Conservation (phyloP, 2,113 vertebrate genomes). For the Indri indri region DNA sequence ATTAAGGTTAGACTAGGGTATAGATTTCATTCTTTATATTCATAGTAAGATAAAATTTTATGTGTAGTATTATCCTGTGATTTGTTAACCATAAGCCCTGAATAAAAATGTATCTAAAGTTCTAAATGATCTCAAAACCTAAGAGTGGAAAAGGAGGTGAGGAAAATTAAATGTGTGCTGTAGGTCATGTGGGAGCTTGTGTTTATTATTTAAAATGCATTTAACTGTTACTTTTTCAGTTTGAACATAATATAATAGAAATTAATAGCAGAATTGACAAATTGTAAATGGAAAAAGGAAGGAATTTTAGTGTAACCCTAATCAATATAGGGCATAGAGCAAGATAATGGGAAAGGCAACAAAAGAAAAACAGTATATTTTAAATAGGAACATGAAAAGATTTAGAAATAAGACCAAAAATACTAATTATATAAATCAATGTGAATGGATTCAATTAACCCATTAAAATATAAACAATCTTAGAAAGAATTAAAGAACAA, state of each 20-base stretch:
- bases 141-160: background rate
- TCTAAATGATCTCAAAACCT: background rate
- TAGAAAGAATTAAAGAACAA: background rate
- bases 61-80: background rate
- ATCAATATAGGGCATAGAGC: fast-evolving
- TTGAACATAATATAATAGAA: background rate
- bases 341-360: background rate
- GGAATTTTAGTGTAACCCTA: background rate
- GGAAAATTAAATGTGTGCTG: background rate
- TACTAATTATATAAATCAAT: background rate
- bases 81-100: background rate
- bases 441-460: background rate
- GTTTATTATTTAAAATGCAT: background rate
- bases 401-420: background rate
- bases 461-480: background rate
- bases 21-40: background rate
- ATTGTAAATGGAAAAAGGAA: background rate
- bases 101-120: background rate
- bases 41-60: background rate
- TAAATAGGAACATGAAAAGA: background rate
- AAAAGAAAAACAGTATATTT: background rate
- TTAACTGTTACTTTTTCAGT: background rate
- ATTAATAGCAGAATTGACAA: background rate
- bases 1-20: background rate
- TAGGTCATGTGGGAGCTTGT: background rate